Percentiles rank a stretch among this genome's conserved stretches.
These are phyloP conservation scores for Carettochelys insculpta DNA, from an alignment of 2,113 vertebrate species.

Conservation along the genomic window DNA sequence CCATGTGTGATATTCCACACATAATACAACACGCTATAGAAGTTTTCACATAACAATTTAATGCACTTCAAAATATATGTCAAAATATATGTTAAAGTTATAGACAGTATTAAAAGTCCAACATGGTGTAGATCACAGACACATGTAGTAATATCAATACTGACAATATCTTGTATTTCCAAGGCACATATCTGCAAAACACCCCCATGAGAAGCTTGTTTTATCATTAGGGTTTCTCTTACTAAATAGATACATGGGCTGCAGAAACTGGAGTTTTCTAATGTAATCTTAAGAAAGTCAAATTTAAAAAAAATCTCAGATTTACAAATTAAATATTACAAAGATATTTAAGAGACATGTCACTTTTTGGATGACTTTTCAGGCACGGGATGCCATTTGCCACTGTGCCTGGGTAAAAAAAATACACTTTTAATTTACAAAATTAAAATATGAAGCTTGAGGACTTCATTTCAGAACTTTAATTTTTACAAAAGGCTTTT, in stretches of 20 bases:
- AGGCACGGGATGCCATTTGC: background rate
- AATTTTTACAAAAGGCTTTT: background rate
- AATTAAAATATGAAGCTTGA: background rate
- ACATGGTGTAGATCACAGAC: constrained; percentile 2
- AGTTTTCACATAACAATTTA: constrained; percentile 11
- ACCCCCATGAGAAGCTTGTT: background rate
- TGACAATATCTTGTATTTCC: background rate
- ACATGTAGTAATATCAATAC: background rate
- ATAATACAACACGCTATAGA: background rate
- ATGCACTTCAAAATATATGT: constrained; percentile 51
- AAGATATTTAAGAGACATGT: background rate
- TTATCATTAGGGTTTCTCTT: background rate
- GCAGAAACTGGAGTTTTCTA: constrained; percentile 20
- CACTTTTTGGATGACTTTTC: background rate
- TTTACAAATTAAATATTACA: background rate
- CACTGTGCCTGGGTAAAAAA: background rate
- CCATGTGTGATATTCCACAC: background rate
- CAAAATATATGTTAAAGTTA: constrained; percentile 39
- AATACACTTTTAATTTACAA: background rate
- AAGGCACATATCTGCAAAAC: constrained; percentile 6
- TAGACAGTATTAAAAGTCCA: background rate
- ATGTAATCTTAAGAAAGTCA: background rate
- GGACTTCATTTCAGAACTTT: background rate
- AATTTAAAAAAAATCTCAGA: background rate
- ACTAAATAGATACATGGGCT: background rate